phyloP scores from a whole-genome alignment of 2,113 vertebrate species.

The Saccopteryx leptura region DNA sequence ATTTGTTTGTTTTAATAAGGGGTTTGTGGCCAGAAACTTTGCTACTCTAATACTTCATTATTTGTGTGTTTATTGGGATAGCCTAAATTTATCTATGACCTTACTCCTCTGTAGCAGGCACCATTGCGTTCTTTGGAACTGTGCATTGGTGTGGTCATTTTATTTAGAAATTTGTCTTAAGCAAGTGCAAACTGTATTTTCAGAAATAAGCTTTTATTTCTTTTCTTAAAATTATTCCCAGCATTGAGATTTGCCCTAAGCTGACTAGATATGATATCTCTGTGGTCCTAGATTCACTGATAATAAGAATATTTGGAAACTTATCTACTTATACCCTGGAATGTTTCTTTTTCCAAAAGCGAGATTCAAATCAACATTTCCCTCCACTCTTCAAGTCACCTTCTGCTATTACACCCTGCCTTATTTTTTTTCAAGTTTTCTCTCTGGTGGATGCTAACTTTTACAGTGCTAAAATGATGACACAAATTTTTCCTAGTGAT shows the following conservation, averaged over 20 bases:
- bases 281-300: background rate
- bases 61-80: background rate
- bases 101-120: background rate
- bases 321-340: background rate
- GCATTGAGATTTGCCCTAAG: background rate
- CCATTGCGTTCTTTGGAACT: background rate
- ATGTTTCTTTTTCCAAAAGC: slow-evolving; percentile 41
- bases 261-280: background rate
- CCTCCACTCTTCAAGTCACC: background rate
- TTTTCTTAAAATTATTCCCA: background rate
- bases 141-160: background rate
- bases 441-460: background rate
- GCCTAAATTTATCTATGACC: background rate
- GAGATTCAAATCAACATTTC: background rate
- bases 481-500: background rate
- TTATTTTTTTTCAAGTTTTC: background rate
- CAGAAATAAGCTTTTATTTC: background rate
- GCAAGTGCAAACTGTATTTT: background rate
- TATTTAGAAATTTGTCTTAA: background rate
- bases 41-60: background rate
- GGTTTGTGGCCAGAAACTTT: background rate
- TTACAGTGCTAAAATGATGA: background rate
- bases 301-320: background rate
- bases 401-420: background rate
- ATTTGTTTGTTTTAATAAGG: background rate